phyloP scores from a whole-genome alignment of 2,797 vertebrate species.

The Morus bassanus region DNA sequence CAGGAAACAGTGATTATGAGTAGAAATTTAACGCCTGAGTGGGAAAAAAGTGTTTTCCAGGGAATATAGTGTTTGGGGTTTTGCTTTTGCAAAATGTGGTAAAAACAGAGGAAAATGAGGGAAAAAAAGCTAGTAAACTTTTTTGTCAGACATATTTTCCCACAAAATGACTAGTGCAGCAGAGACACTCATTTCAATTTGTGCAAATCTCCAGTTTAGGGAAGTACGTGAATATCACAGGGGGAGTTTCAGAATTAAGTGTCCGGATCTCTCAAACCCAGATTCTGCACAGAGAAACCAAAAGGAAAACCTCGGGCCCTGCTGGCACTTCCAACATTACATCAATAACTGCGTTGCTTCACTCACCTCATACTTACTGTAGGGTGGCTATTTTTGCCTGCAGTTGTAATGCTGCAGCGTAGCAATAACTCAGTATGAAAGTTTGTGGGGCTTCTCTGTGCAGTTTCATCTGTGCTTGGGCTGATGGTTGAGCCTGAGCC shows the following conservation, averaged over 20 bases:
- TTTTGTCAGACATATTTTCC: background rate
- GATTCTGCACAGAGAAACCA: background rate
- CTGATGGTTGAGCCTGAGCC: background rate
- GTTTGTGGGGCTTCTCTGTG: background rate
- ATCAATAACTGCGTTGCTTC: background rate
- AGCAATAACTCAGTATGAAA: background rate
- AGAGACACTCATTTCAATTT: rapidly evolving
- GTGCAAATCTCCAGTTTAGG: background rate
- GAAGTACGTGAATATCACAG: background rate
- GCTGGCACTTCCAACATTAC: background rate
- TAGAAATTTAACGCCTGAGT: background rate
- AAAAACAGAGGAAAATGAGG: background rate
- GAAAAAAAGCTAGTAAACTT: background rate
- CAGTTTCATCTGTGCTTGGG: background rate
- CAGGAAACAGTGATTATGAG: background rate
- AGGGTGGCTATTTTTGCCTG: background rate
- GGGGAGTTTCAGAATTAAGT: background rate
- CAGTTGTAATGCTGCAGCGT: background rate
- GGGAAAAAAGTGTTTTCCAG: background rate
- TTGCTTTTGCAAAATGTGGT: background rate
- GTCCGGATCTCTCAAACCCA: background rate
- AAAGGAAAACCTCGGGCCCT: background rate
- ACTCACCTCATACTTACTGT: background rate
- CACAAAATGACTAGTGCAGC: background rate
- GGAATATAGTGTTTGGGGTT: background rate